A percentile compares a stretch with the other conserved stretches of the same genome.
Evolutionary conservation across 2,797 vertebrate species (phyloP).

Genomic region (Liasis olivaceus): DNA sequence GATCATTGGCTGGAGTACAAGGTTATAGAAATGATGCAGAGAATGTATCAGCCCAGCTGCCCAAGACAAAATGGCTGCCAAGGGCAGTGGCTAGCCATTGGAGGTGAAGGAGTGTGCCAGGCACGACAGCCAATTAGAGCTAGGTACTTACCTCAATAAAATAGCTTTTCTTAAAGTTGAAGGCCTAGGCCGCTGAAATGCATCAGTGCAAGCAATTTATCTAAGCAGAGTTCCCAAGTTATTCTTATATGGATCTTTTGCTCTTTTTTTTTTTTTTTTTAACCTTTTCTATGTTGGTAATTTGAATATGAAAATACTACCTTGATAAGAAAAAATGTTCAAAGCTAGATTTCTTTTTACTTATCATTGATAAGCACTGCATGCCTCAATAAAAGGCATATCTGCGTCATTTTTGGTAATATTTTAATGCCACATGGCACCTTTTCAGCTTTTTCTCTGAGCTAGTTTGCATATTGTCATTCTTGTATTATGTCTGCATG

Average conservation of each 20-base stretch:
- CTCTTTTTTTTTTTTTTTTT: not conserved
- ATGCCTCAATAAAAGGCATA: not conserved
- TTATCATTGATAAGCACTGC: not conserved
- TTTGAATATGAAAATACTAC: not conserved
- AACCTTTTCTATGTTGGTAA: not conserved
- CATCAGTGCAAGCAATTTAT: not conserved
- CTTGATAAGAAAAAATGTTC: not conserved
- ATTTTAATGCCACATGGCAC: not conserved
- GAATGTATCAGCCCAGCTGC: not conserved
- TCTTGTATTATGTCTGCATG: conserved; percentile 29
- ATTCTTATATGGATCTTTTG: not conserved
- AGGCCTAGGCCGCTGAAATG: not conserved
- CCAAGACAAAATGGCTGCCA: not conserved
- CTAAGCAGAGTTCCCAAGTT: not conserved
- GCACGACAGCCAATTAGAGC: not conserved
- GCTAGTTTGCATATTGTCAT: conserved; percentile 30
- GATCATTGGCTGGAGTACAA: not conserved
- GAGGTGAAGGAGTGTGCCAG: not conserved
- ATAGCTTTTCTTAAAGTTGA: not conserved
- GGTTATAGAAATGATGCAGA: not conserved
- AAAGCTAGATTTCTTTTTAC: not conserved
- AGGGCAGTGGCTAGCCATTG: not conserved
- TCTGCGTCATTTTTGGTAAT: conserved; percentile 8
- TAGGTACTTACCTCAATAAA: not conserved
- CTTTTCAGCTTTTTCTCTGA: not conserved